Conservation (phyloP, 2,797 vertebrate species). For the Pseudomugil tenellus region DNA sequence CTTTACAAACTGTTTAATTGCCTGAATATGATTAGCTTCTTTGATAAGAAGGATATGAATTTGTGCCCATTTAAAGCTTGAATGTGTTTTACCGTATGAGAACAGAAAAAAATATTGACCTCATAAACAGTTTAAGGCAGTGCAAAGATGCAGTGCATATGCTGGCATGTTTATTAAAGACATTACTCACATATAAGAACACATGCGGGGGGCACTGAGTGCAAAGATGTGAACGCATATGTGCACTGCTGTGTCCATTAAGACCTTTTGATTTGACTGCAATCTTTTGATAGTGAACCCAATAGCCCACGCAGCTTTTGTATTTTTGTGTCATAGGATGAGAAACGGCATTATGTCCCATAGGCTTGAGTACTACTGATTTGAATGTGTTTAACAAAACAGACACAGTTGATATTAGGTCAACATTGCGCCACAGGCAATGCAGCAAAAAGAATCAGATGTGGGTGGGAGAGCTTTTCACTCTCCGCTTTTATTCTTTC, state of each 20-base stretch:
- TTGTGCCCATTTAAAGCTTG: background rate
- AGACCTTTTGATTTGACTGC: constrained; percentile 62
- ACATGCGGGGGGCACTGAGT: constrained; percentile 25
- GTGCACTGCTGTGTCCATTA: constrained; percentile 61
- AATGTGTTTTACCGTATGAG: background rate
- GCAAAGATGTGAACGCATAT: constrained; percentile 42
- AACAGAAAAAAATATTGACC: constrained; percentile 10
- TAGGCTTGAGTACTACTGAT: constrained; percentile 75
- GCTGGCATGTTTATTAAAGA: constrained; percentile 43
- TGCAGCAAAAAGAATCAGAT: constrained; percentile 75
- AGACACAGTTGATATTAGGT: constrained; percentile 82
- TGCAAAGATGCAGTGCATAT: constrained; percentile 9
- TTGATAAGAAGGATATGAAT: constrained; percentile 25
- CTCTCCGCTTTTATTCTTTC: constrained; percentile 75
- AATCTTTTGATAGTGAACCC: constrained; percentile 73
- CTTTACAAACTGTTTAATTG: constrained; percentile 14
- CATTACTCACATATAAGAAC: constrained; percentile 43
- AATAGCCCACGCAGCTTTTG: constrained; percentile 73
- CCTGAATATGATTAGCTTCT: constrained; percentile 34
- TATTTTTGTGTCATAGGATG: constrained; percentile 75
- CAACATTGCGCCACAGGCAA: constrained; percentile 76
- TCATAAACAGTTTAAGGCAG: constrained; percentile 6
- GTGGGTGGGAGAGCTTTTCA: constrained; percentile 80
- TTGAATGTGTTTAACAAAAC: constrained; percentile 80
- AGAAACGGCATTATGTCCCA: constrained; percentile 75